Conservation (phyloP, 2,888 invertebrate genomes). For the Lithophane socia region DNA sequence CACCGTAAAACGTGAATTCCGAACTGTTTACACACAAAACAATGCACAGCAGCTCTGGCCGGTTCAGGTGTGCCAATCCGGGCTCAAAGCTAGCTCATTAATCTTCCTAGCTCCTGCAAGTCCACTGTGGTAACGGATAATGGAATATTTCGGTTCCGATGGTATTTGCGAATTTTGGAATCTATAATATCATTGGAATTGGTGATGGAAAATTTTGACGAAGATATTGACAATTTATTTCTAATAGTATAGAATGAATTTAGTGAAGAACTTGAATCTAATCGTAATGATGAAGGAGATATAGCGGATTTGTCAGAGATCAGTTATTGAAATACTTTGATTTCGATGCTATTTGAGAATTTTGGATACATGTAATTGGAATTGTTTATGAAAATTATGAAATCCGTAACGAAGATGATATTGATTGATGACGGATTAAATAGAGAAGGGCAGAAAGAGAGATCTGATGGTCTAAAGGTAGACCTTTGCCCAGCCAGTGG, state of each 20-base stretch:
- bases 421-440: not conserved
- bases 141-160: conserved; percentile 53
- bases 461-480: not conserved
- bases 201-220: not conserved
- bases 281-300: conserved; percentile 3
- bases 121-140: conserved; percentile 65
- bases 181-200: conserved; percentile 36
- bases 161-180: conserved; percentile 51
- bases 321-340: not conserved
- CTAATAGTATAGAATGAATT: not conserved
- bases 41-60: conserved; percentile 69
- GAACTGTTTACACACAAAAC: conserved; percentile 63
- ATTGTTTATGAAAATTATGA: not conserved
- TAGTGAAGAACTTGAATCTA: not conserved
- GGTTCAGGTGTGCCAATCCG: conserved; percentile 75
- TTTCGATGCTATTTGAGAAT: conserved; percentile 30
- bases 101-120: conserved; percentile 73
- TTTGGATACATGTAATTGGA: conserved; percentile 18
- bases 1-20: conserved; percentile 54
- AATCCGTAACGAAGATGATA: not conserved
- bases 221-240: not conserved
- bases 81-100: conserved; percentile 82
- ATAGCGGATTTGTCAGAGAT: conserved; percentile 11
- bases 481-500: not conserved
- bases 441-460: not conserved